These are phyloP conservation scores for Phorcus lineatus DNA, from an alignment of 2,888 invertebrate species.

Conservation along the genomic window DNA sequence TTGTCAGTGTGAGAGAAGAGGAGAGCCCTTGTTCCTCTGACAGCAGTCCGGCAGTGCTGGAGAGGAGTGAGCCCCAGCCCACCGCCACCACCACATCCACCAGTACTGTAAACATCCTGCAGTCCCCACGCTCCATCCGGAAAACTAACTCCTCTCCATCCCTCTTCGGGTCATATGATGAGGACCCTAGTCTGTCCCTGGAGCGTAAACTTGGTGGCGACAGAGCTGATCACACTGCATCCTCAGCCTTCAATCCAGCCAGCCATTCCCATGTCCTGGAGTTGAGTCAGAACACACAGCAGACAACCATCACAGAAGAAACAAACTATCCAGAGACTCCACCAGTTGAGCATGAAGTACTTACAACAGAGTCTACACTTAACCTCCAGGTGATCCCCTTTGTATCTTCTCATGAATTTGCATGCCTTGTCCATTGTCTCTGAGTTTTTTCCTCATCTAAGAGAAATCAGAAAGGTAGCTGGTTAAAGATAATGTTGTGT, in stretches of 20 bases:
- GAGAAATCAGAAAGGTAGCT: no score
- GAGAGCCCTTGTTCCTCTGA: neutral
- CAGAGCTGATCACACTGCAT: neutral
- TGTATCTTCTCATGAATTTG: no score
- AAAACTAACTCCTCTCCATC: constrained; percentile 64
- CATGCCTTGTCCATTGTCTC: no score
- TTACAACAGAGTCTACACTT: no score
- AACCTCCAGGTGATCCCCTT: no score
- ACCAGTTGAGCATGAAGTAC: neutral
- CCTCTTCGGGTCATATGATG: constrained; percentile 45
- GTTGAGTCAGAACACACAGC: neutral
- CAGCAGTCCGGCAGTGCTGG: neutral
- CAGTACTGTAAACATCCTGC: neutral
- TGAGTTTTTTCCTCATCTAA: no score
- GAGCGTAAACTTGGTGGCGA: neutral
- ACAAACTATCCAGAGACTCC: neutral
- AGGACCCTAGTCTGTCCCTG: constrained; percentile 9
- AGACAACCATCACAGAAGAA: neutral
- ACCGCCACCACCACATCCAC: neutral
- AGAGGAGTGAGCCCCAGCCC: neutral
- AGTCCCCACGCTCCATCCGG: constrained; percentile 29
- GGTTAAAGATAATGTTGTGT: neutral
- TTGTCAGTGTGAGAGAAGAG: no score
- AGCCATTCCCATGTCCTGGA: constrained; percentile 20
- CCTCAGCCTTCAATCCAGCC: constrained; percentile 6